Conservation (phyloP, 2,113 vertebrate species). For the Cromileptes altivelis region DNA sequence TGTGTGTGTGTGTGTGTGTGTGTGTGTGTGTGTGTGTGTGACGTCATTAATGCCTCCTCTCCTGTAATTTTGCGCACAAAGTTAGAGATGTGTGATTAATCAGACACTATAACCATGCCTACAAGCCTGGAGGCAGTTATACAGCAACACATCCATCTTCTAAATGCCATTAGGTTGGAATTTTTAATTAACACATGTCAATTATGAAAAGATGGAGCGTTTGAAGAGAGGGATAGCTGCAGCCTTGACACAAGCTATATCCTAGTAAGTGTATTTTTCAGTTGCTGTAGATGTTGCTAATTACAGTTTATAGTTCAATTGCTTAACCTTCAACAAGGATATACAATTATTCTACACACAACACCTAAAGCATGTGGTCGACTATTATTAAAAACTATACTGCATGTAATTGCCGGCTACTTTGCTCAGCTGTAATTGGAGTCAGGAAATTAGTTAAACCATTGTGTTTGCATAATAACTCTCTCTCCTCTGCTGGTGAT, state of each 20-base stretch:
- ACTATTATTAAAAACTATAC: slow-evolving; percentile 7
- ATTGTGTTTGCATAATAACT: slow-evolving; percentile 14
- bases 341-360: neutral
- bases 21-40: neutral
- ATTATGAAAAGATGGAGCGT: slow-evolving; percentile 1
- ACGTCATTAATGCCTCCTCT: neutral
- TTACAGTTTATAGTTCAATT: neutral
- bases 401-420: neutral
- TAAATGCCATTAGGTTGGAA: slow-evolving; percentile 30
- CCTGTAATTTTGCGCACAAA: neutral
- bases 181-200: slow-evolving; percentile 19
- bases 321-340: neutral
- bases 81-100: slow-evolving; percentile 20
- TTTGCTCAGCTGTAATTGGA: slow-evolving; percentile 27
- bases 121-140: neutral
- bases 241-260: neutral
- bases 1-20: too few relatives aligned
- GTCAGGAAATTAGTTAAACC: neutral
- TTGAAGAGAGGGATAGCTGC: neutral
- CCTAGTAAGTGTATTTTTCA: neutral
- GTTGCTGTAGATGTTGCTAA: neutral
- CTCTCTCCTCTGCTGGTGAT: slow-evolving; percentile 5
- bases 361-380: neutral
- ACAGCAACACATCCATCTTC: slow-evolving; percentile 22
- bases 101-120: neutral